Base-by-base conservation (phyloP, 2,113 vertebrate genomes). In the Cygnus atratus region DNA sequence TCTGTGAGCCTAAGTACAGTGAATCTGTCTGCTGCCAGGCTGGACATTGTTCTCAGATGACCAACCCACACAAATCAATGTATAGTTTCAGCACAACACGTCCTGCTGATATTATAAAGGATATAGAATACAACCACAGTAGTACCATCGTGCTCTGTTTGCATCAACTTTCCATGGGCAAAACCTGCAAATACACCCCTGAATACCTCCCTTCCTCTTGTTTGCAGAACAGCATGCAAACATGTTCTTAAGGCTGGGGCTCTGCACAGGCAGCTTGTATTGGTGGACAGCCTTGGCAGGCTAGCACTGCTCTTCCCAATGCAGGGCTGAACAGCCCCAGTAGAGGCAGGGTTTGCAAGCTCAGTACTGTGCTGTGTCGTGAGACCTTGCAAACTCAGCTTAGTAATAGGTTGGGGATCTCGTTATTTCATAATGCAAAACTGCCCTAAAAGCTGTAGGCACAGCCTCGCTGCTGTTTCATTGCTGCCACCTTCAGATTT, bases 401-500 rank as follows among this genome's bases (percentile, higher is more conserved):
- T 8, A 35, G 70, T 61, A 39, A 37, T 26, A 22, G 11, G 11
- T 16, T 67, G 21, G 7, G 13, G 11, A 67, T 71, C 46, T 86
- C n/a, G 61, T 44, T 17, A 10, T 1, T 11, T 10, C 9, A 8
- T 22, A 29, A 52, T 1, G 8, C 3, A 12, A 75, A 61, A 29
- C 83, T 66, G 35, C 61, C 81, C 71, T 59, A 79, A 46, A 85
- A 94, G 44, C n/a, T 62, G 33, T 25, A 89, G 71, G 62, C 41
- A 7, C 46, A 88, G 80, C 43, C 73, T 91, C 16, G 44, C 58
- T 93, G 29, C 84, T 67, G 67, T 91, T 96, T 95, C 22, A 0
- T 93, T 96, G 87, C 84, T 96, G 88, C 92, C 78, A 94, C 87
- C 92, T 95, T 93, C 92, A 94, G 93, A 89, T 92, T 91, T 94